Percentiles rank a stretch among this genome's conserved stretches.
Conservation (phyloP, 1,140 invertebrate genomes). For the Leptopilina clavipes region DNA sequence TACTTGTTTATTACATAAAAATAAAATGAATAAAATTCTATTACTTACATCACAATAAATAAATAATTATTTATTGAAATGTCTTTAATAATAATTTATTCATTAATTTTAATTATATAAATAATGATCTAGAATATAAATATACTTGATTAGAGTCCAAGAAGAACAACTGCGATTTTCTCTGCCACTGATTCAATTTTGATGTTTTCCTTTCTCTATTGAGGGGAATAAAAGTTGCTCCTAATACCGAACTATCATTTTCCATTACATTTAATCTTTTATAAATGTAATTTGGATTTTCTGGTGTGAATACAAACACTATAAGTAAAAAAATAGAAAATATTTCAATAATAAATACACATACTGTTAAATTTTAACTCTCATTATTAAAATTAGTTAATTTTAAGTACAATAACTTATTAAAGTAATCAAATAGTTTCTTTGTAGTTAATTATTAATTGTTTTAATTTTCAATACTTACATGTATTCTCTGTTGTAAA, state of each 20-base stretch:
- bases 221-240: slow-evolving; percentile 76
- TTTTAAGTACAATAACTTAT: too few relatives aligned
- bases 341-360: background rate
- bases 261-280: slow-evolving; percentile 71
- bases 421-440: too few relatives aligned
- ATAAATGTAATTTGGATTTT: slow-evolving; percentile 75
- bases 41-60: slow-evolving; percentile 48
- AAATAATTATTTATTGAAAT: slow-evolving; percentile 29
- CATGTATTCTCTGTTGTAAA: slow-evolving; percentile 79
- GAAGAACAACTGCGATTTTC: slow-evolving; percentile 77
- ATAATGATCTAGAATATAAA: background rate
- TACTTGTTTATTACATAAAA: slow-evolving; percentile 33
- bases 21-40: background rate
- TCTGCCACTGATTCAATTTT: slow-evolving; percentile 75
- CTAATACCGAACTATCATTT: slow-evolving; percentile 67
- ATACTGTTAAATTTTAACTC: too few relatives aligned
- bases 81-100: slow-evolving; percentile 32
- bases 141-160: slow-evolving; percentile 76
- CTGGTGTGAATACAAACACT: slow-evolving; percentile 80
- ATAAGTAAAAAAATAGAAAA: slow-evolving; percentile 47
- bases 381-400: too few relatives aligned
- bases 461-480: slow-evolving; percentile 63
- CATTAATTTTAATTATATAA: too few relatives aligned
- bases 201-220: slow-evolving; percentile 67
- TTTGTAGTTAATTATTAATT: slow-evolving; percentile 1